phyloP scores from a whole-genome alignment of 2,113 vertebrate species.

The Narcine bancroftii region DNA sequence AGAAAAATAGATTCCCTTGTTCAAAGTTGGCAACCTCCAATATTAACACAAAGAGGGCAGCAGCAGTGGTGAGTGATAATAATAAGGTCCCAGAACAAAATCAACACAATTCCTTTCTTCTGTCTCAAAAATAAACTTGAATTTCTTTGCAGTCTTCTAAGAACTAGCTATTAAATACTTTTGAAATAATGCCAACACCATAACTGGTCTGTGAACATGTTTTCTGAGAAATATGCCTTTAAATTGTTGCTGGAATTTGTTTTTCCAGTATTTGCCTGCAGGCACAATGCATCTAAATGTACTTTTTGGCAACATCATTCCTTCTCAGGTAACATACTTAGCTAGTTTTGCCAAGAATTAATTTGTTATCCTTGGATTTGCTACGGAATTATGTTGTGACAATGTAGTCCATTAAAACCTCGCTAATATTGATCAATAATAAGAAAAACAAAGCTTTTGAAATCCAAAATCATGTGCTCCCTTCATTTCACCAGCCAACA shows the following conservation, averaged over 20 bases:
- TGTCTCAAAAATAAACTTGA: background rate
- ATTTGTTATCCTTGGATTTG: background rate
- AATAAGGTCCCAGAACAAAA: background rate
- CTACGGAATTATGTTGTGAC: background rate
- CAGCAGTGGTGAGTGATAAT: background rate
- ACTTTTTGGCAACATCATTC: constrained; percentile 57
- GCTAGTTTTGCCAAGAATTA: constrained; percentile 33
- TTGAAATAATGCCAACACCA: constrained; percentile 75
- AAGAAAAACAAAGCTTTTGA: background rate
- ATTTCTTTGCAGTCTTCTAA: constrained; percentile 1
- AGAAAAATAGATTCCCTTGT: constrained; percentile 32
- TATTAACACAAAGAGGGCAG: background rate
- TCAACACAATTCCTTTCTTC: background rate
- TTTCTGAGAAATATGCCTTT: constrained; percentile 84
- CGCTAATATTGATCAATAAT: background rate
- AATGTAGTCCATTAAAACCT: background rate
- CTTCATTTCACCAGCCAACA: background rate
- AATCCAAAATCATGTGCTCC: background rate
- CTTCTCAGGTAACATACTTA: constrained; percentile 56
- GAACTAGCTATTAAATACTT: constrained; percentile 46
- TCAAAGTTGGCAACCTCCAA: background rate
- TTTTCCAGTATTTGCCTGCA: constrained; percentile 56
- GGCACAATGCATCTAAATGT: constrained; percentile 71
- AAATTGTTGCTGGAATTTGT: constrained; percentile 76
- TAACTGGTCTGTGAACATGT: constrained; percentile 87